Evolutionary conservation across 2,797 vertebrate genomes (phyloP), one percentile per base, ranked within the genome.

Genomic region (Spinibarbus caldwelli): DNA sequence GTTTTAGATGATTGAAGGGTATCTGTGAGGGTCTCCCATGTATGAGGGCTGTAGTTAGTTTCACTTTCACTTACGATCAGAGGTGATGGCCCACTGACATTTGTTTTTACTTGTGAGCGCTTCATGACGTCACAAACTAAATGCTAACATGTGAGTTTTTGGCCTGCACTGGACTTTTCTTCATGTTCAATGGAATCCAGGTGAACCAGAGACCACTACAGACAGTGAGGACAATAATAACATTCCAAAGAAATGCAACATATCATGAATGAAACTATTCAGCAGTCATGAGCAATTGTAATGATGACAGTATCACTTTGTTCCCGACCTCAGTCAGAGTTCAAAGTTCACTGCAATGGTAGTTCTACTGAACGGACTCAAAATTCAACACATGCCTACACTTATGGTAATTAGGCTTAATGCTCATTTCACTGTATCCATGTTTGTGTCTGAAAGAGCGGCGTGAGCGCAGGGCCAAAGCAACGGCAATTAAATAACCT

Each of bases 311-410:
- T 93, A 93, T 94, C 92, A 86, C 91, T 93, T 91, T 90, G 88
- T 92, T 94, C 92, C 92, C 93, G 93, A 87, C 92, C 89, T 93
- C 85, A 90, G 93, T 92, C 78, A 88, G 86, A 92, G 88, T 92
- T 93, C 92, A 91, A 86, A 93, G 93, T 92, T 93, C 91, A 91
- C 89, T 76, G 70, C 89, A 94, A 94, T 87, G 91, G 92, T 91
- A 92, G 90, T 92, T 93, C 83, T 89, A 89, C 81, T 85, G 87
- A 89, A 90, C 70, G 84, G 82, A 88, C 85, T 88, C 88, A 87
- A 87, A 88, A 92, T 91, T 91, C 91, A 89, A 93, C 95, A 96
- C 94, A 91, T 96, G 95, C 87, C 93, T 95, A 90, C 93, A 94
- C 93, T 95, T 95, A 95, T 84, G 88, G 87, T 94, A 94, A 95